Percentiles rank a stretch among this genome's conserved stretches.
Evolutionary conservation across 2,888 invertebrate species (phyloP).

Genomic region (Eumacrocentrus americanus): DNA sequence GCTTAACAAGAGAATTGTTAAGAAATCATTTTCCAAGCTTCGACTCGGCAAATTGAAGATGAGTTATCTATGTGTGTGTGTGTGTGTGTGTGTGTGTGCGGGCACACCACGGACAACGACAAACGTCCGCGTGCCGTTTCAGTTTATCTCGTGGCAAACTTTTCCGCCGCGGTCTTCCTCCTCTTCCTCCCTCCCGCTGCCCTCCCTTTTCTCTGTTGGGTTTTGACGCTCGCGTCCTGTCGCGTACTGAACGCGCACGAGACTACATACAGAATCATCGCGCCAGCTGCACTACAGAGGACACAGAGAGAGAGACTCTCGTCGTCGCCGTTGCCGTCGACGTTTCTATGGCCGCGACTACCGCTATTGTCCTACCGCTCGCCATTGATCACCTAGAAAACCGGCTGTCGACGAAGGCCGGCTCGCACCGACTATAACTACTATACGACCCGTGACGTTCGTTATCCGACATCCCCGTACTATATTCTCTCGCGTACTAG

Average conservation of each 20-base stretch:
- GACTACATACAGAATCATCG: constrained; percentile 3
- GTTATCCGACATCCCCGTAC: constrained; percentile 4
- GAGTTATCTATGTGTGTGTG: constrained; percentile 6
- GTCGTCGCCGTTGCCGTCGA: too few relatives aligned
- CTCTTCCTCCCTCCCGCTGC: background rate
- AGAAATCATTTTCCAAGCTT: background rate
- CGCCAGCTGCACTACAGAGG: background rate
- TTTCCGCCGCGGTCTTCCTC: background rate
- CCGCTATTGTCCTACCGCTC: constrained; percentile 31
- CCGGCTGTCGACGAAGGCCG: constrained; percentile 19
- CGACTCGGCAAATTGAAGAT: constrained; percentile 7
- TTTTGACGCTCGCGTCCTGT: constrained; percentile 18
- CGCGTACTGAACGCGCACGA: background rate
- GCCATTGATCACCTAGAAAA: constrained; percentile 36
- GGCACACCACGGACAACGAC: constrained; percentile 7
- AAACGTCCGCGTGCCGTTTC: too few relatives aligned
- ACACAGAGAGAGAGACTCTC: background rate
- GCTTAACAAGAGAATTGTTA: too few relatives aligned
- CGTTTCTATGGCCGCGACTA: constrained; percentile 30
- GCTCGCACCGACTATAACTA: constrained; percentile 16
- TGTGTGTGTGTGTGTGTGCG: background rate
- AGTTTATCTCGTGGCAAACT: background rate
- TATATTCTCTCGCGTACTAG: background rate
- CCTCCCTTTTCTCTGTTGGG: background rate
- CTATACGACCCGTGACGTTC: constrained; percentile 13